These are phyloP conservation scores for Dyspetes luteomarginatus DNA, from an alignment of 2,888 invertebrate species.

Conservation along the genomic window DNA sequence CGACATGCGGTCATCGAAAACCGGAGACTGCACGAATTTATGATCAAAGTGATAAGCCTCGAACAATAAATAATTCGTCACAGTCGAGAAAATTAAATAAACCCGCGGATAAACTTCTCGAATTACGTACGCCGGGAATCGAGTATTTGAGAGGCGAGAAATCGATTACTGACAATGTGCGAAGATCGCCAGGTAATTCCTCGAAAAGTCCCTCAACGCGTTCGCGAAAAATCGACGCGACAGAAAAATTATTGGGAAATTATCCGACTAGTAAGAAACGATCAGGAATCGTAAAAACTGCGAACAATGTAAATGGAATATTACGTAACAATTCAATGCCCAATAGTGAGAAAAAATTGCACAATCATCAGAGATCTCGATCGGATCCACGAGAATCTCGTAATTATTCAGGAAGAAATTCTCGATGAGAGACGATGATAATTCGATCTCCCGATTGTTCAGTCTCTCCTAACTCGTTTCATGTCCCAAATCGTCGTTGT, in stretches of 20 bases:
- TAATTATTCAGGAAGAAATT: slow-evolving; percentile 7
- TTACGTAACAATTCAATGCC: neutral
- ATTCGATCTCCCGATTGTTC: neutral
- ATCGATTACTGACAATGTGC: neutral
- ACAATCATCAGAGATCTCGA: slow-evolving; percentile 41
- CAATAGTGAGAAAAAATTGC: slow-evolving; percentile 4
- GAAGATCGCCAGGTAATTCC: neutral
- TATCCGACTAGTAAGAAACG: slow-evolving; percentile 21
- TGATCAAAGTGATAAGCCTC: neutral
- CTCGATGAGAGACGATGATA: slow-evolving; percentile 7
- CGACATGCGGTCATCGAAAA: neutral
- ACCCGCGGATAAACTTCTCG: neutral
- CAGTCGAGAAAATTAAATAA: neutral
- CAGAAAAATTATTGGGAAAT: slow-evolving; percentile 33
- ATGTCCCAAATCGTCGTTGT: slow-evolving; percentile 4
- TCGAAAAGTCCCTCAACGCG: slow-evolving; percentile 14
- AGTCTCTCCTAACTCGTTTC: neutral
- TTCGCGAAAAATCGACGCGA: slow-evolving; percentile 12
- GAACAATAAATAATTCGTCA: neutral
- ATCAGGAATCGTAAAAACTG: neutral
- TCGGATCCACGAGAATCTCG: slow-evolving; percentile 50
- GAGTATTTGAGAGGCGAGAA: neutral
- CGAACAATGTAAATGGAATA: neutral
- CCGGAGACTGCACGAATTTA: neutral
- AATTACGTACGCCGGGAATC: neutral